Percentiles rank a stretch among this genome's conserved stretches.
phyloP scores from a whole-genome alignment of 2,797 vertebrate species.

The Rhodeus uyekii region DNA sequence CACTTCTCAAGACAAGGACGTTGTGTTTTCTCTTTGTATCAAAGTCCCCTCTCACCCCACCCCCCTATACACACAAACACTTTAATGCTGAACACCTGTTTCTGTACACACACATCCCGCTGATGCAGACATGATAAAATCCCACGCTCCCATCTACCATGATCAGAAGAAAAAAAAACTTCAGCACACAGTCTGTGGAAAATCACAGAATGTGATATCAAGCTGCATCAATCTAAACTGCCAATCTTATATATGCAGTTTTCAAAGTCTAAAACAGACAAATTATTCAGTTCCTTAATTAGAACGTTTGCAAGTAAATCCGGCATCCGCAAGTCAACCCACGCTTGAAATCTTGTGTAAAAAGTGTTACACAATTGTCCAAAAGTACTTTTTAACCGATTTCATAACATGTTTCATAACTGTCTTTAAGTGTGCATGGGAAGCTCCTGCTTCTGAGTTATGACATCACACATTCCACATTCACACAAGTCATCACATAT shows the following conservation, averaged over 20 bases:
- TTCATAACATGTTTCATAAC: background rate
- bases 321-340: background rate
- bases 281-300: background rate
- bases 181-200: background rate
- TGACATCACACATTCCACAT: background rate
- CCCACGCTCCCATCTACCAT: conserved; percentile 72
- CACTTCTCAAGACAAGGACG: conserved; percentile 61
- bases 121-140: conserved; percentile 76
- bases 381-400: background rate
- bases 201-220: background rate
- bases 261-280: background rate
- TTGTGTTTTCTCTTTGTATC: conserved; percentile 60
- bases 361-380: background rate
- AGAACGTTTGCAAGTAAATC: background rate
- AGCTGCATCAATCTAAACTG: background rate
- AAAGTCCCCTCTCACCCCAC: conserved; percentile 48
- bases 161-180: conserved; percentile 23
- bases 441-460: background rate
- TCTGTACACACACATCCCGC: conserved; percentile 68
- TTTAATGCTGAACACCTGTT: conserved; percentile 77
- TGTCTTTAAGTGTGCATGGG: background rate
- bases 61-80: conserved; percentile 62
- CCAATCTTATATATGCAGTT: background rate
- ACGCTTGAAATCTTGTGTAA: background rate
- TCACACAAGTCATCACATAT: background rate